Percentiles rank a stretch among this genome's conserved stretches.
phyloP scores from a whole-genome alignment of 2,888 invertebrate genomes.

The Lasioglossum malachurum region DNA sequence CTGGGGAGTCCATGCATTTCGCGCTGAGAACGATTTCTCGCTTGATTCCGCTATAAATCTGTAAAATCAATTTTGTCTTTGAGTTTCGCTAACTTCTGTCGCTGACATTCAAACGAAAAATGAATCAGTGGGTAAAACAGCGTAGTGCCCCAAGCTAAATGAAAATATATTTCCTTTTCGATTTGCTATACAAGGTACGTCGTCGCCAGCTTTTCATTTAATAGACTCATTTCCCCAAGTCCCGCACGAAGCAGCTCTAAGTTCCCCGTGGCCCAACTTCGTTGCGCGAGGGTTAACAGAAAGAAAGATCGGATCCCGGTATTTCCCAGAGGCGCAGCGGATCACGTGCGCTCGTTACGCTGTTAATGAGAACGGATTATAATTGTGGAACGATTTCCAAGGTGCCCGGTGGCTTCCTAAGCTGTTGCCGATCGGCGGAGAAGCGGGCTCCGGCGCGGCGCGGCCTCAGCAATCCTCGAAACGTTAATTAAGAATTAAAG shows the following conservation, averaged over 20 bases:
- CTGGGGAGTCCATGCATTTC: background rate
- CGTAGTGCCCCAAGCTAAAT: background rate
- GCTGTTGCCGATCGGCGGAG: background rate
- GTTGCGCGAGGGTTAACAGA: too few relatives aligned
- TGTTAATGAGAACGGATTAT: conserved; percentile 12
- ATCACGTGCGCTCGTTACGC: background rate
- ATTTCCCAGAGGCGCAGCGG: background rate
- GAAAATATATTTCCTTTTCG: background rate
- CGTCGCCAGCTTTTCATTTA: background rate
- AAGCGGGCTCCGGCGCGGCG: background rate
- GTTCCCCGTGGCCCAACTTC: background rate
- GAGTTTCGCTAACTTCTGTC: background rate
- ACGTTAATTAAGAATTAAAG: conserved; percentile 20
- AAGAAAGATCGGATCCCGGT: background rate
- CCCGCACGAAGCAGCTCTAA: background rate
- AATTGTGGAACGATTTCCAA: background rate
- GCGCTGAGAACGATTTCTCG: background rate
- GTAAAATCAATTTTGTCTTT: background rate
- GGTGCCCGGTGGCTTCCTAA: background rate
- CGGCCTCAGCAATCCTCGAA: background rate
- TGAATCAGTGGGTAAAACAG: background rate
- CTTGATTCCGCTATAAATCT: background rate
- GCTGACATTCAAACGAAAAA: background rate
- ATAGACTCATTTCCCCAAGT: background rate
- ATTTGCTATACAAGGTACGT: background rate